A percentile compares a stretch with the other conserved stretches of the same genome.
phyloP scores from a whole-genome alignment of 1,140 invertebrate genomes.

The Phymorhynchus buccinoides region DNA sequence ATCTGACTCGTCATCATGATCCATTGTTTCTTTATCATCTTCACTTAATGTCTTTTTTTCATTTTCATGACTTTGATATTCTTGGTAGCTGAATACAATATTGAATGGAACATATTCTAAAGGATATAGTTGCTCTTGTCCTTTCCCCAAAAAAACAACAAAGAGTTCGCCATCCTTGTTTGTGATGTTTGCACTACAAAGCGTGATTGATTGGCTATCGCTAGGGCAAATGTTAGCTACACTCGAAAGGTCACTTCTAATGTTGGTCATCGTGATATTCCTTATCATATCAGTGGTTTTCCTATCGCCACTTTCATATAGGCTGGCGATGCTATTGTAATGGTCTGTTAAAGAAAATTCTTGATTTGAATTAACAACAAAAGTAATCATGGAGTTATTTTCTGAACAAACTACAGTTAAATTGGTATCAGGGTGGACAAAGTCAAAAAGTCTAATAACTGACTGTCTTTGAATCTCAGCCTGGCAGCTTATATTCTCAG shows the following conservation, averaged over 20 bases:
- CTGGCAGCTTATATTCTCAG: neutral
- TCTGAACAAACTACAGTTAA: neutral
- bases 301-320: neutral
- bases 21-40: neutral
- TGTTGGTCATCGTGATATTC: neutral
- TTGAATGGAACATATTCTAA: neutral
- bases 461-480: neutral
- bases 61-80: neutral
- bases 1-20: neutral
- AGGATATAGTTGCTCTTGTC: neutral
- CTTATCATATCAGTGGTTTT: neutral
- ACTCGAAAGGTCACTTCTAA: neutral
- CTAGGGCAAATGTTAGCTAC: neutral
- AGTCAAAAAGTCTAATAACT: neutral
- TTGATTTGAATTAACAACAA: neutral
- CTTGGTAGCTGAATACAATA: neutral
- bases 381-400: neutral
- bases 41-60: neutral
- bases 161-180: neutral
- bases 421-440: neutral
- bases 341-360: neutral
- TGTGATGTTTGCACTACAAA: neutral
- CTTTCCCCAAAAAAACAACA: neutral
- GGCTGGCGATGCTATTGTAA: neutral
- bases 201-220: neutral